phyloP scores from a whole-genome alignment of 2,888 invertebrate genomes.

The Limnephilus lunatus region DNA sequence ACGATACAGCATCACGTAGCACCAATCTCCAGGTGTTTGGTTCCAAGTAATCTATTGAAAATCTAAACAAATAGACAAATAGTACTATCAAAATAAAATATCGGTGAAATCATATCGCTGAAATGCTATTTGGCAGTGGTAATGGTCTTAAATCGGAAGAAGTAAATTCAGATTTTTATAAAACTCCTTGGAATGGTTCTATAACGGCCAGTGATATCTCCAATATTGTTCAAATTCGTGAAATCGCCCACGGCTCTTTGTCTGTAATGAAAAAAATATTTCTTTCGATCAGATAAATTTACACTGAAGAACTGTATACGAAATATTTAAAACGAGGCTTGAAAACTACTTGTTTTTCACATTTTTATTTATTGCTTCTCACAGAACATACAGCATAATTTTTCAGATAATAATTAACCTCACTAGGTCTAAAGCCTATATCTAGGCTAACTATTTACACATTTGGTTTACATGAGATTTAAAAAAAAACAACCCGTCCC shows the following conservation, averaged over 20 bases:
- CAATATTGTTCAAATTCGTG: not conserved
- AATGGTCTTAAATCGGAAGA: not conserved
- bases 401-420: no score
- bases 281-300: not conserved
- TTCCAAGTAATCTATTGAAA: constrained; percentile 73
- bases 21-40: constrained; percentile 74
- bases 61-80: constrained; percentile 68
- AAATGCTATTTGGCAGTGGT: not conserved
- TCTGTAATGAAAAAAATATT: not conserved
- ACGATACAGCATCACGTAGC: constrained; percentile 71
- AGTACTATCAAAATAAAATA: not conserved
- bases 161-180: not conserved
- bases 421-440: no score
- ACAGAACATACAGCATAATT: no score
- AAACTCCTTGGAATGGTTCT: not conserved
- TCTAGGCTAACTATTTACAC: no score
- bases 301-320: not conserved
- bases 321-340: no score
- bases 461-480: no score
- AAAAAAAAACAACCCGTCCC: no score
- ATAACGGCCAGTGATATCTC: not conserved
- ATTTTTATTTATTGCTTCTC: no score
- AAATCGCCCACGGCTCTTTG: not conserved
- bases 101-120: not conserved
- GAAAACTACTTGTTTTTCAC: no score